phyloP scores from a whole-genome alignment of 2,113 vertebrate genomes.

The Pampusana beccarii region DNA sequence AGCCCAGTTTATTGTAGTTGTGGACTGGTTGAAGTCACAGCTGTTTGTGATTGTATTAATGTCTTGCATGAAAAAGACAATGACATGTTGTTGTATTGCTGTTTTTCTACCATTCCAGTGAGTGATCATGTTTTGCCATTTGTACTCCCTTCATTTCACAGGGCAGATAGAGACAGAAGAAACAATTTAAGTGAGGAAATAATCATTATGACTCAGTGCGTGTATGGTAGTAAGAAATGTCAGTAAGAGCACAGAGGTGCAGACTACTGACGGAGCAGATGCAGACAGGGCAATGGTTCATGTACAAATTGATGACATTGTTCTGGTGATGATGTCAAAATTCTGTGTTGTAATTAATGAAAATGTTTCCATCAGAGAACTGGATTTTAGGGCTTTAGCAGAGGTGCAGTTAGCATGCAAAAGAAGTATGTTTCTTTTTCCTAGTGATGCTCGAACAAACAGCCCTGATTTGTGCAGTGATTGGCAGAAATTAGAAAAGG shows the following conservation, averaged over 20 bases:
- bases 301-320: not conserved
- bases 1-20: not conserved
- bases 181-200: not conserved
- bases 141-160: not conserved
- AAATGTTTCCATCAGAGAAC: not conserved
- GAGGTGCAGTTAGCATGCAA: fast-evolving
- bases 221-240: not conserved
- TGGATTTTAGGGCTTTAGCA: not conserved
- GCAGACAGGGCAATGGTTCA: not conserved
- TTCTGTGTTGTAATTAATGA: not conserved
- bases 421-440: not conserved
- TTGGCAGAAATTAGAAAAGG: not conserved
- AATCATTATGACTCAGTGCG: not conserved
- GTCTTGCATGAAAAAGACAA: not conserved
- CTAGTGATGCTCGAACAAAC: not conserved
- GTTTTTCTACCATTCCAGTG: not conserved
- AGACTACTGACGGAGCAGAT: not conserved
- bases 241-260: not conserved
- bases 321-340: not conserved
- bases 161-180: not conserved
- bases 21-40: fast-evolving
- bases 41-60: not conserved
- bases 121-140: not conserved
- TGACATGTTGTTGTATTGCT: not conserved
- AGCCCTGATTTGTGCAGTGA: not conserved